Conservation (phyloP, 2,888 invertebrate species). For the Xylophagus ater region DNA sequence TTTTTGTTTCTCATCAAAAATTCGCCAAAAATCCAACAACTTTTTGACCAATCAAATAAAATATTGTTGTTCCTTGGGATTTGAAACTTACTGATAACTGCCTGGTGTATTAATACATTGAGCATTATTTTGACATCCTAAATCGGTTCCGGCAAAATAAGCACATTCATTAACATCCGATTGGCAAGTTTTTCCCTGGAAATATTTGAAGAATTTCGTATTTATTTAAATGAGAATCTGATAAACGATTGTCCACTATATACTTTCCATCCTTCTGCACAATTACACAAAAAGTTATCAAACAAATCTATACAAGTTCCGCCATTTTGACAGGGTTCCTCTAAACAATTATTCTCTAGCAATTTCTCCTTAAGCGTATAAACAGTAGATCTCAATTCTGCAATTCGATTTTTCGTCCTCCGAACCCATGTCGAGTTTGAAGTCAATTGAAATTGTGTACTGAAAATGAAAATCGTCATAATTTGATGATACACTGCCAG, state of each 20-base stretch:
- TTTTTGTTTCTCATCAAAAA: too few relatives aligned
- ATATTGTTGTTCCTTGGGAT: background rate
- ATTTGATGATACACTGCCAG: background rate
- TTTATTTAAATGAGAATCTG: background rate
- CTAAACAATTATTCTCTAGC: conserved; percentile 48
- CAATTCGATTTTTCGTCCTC: too few relatives aligned
- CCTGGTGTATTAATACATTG: conserved; percentile 71
- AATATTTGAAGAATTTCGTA: conserved; percentile 1
- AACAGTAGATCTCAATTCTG: too few relatives aligned
- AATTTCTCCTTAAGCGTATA: background rate
- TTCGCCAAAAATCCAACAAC: too few relatives aligned
- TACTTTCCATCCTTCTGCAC: conserved; percentile 57
- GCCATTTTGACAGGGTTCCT: conserved; percentile 70
- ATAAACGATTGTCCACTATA: background rate
- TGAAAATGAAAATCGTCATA: too few relatives aligned
- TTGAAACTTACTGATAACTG: conserved; percentile 52
- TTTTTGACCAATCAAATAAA: too few relatives aligned
- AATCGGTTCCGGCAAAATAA: conserved; percentile 64
- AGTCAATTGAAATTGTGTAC: too few relatives aligned
- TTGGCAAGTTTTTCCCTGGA: conserved; percentile 59
- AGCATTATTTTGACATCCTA: conserved; percentile 85
- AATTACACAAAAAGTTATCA: conserved; percentile 62
- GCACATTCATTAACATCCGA: conserved; percentile 81
- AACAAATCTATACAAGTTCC: conserved; percentile 68
- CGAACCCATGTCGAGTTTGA: too few relatives aligned